Evolutionary conservation across 2,797 vertebrate genomes (phyloP).

Genomic region (Danio kyathit): DNA sequence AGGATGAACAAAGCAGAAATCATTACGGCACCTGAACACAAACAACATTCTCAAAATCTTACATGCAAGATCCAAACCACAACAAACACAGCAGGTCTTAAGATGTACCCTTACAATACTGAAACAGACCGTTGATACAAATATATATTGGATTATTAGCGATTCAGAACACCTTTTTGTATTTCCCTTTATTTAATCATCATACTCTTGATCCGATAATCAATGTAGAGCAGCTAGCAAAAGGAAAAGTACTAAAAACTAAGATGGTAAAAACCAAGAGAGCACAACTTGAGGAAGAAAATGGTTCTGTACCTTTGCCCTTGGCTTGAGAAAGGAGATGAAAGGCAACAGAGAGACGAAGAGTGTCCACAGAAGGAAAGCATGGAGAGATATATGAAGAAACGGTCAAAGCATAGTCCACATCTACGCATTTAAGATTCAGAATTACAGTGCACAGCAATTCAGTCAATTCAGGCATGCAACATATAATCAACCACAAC

Average conservation of each 20-base stretch:
- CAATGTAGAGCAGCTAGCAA: constrained; percentile 66
- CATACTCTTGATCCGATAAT: constrained; percentile 70
- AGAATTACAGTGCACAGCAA: constrained; percentile 32
- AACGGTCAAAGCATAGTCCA: constrained; percentile 28
- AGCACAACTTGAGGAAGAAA: constrained; percentile 74
- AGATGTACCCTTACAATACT: not conserved
- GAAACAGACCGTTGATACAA: constrained; percentile 16
- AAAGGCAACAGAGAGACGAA: constrained; percentile 43
- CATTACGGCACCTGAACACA: not conserved
- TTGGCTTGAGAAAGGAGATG: constrained; percentile 85
- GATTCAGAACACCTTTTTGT: constrained; percentile 47
- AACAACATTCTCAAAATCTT: constrained; percentile 7
- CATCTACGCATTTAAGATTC: constrained; percentile 32
- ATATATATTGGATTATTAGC: not conserved
- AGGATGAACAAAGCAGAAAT: not conserved
- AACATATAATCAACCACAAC: constrained; percentile 27
- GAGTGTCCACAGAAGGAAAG: constrained; percentile 45
- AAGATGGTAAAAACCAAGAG: constrained; percentile 55
- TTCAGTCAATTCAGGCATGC: constrained; percentile 28
- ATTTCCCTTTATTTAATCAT: constrained; percentile 68
- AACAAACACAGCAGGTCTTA: constrained; percentile 7
- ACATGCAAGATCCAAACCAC: constrained; percentile 27
- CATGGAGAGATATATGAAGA: constrained; percentile 30
- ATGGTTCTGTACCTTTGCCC: constrained; percentile 96
- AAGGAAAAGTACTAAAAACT: constrained; percentile 28